phyloP scores from a whole-genome alignment of 2,797 vertebrate genomes.

The Pseudocheirus occidentalis region DNA sequence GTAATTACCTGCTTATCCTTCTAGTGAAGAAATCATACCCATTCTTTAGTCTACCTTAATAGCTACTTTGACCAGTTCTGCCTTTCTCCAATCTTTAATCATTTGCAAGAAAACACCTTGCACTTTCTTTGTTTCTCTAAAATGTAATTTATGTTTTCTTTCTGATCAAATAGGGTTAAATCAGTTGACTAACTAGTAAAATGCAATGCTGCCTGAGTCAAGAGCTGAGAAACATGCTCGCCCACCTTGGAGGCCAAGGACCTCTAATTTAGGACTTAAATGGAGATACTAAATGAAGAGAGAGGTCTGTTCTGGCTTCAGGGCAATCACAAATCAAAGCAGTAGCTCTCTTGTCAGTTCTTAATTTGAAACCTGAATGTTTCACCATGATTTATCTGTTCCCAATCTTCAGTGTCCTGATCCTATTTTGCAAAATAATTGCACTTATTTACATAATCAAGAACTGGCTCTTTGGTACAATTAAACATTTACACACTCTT shows the following conservation, averaged over 20 bases:
- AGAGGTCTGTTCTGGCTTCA: constrained; percentile 54
- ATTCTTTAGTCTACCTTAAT: background rate
- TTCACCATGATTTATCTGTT: constrained; percentile 62
- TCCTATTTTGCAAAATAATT: constrained; percentile 32
- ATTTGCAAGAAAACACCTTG: background rate
- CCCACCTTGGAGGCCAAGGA: constrained; percentile 19
- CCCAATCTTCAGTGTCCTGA: constrained; percentile 42
- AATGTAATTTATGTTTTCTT: constrained; percentile 23
- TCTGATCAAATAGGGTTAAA: constrained; percentile 49
- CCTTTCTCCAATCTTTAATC: background rate
- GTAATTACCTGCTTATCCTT: background rate
- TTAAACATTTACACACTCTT: background rate
- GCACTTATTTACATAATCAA: constrained; percentile 58
- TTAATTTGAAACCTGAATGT: constrained; percentile 66
- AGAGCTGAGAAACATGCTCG: background rate
- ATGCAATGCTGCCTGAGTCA: constrained; percentile 2
- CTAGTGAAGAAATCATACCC: background rate
- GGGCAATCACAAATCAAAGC: constrained; percentile 54
- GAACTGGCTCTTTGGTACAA: constrained; percentile 9
- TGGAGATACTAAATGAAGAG: constrained; percentile 58
- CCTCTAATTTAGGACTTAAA: constrained; percentile 57
- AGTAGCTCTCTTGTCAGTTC: constrained; percentile 31
- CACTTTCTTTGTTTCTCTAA: constrained; percentile 36
- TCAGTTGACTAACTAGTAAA: constrained; percentile 55
- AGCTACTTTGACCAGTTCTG: background rate